Conservation (phyloP, 1,140 invertebrate species). For the Helicoverpa zea region DNA sequence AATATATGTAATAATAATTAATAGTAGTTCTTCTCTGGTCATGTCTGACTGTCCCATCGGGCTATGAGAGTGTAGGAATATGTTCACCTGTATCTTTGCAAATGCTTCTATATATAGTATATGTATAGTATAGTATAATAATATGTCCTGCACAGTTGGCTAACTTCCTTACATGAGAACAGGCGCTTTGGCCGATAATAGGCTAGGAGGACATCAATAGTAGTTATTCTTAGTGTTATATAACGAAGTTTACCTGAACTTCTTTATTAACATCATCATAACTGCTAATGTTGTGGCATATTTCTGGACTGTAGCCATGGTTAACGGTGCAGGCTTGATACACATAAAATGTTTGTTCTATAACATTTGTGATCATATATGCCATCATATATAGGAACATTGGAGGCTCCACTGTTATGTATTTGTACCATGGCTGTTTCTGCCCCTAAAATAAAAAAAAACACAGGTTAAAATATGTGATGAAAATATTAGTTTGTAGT, state of each 20-base stretch:
- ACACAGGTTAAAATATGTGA: background rate
- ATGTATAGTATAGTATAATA: too few species aligned
- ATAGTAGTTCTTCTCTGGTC: too few species aligned
- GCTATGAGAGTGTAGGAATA: too few species aligned
- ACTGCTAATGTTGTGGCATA: conserved; percentile 89
- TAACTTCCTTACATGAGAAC: too few species aligned
- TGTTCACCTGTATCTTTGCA: too few species aligned
- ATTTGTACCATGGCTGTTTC: conserved; percentile 73
- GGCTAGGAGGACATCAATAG: too few species aligned
- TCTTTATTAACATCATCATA: conserved; percentile 87
- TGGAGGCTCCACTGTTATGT: conserved; percentile 90
- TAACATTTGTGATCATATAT: conserved; percentile 92
- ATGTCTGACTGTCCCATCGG: too few species aligned
- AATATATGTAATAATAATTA: too few species aligned
- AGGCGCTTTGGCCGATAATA: too few species aligned
- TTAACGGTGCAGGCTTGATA: conserved; percentile 91
- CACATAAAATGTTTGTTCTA: conserved; percentile 92
- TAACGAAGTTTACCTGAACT: conserved; percentile 87
- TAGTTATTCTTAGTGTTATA: background rate
- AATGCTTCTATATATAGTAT: too few species aligned
- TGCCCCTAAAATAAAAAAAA: conserved; percentile 54
- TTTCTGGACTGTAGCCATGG: conserved; percentile 88
- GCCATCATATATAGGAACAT: conserved; percentile 94
- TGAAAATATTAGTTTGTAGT: background rate
- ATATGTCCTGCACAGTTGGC: too few species aligned